Conservation (phyloP, 2,797 vertebrate genomes). For the Sebastes iracundus region DNA sequence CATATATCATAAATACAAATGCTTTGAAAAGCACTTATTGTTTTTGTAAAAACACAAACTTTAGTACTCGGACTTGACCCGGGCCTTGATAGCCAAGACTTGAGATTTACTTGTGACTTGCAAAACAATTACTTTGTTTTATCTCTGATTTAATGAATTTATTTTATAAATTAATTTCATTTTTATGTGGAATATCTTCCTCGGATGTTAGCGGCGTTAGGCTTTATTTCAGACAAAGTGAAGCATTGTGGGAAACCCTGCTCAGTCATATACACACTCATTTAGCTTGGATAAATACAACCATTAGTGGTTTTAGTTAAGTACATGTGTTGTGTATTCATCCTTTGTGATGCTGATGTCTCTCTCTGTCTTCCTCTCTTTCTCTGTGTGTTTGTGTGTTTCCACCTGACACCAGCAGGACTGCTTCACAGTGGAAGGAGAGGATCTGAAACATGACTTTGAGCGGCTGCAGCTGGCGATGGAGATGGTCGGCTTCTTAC, state of each 20-base stretch:
- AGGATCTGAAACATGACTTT: conserved; percentile 93
- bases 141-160: neutral
- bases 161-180: neutral
- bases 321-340: neutral
- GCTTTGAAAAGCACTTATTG: neutral
- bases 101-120: neutral
- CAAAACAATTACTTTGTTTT: neutral
- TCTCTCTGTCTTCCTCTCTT: neutral
- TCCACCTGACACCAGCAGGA: conserved; percentile 80
- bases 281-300: neutral
- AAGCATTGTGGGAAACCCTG: neutral
- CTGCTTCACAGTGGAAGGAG: conserved; percentile 89
- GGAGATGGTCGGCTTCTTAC: conserved; percentile 95
- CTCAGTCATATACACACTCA: neutral
- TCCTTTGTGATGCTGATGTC: conserved; percentile 8
- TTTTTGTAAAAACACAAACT: neutral
- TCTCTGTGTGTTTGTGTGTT: conserved; percentile 14
- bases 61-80: neutral
- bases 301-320: neutral
- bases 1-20: neutral
- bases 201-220: neutral
- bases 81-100: neutral
- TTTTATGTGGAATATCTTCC: neutral
- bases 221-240: neutral
- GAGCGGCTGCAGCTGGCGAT: conserved; percentile 93